A percentile compares a stretch with the other conserved stretches of the same genome.
These are phyloP conservation scores for Schizopygopsis pylzovi DNA, from an alignment of 2,797 vertebrate genomes.

Conservation along the genomic window DNA sequence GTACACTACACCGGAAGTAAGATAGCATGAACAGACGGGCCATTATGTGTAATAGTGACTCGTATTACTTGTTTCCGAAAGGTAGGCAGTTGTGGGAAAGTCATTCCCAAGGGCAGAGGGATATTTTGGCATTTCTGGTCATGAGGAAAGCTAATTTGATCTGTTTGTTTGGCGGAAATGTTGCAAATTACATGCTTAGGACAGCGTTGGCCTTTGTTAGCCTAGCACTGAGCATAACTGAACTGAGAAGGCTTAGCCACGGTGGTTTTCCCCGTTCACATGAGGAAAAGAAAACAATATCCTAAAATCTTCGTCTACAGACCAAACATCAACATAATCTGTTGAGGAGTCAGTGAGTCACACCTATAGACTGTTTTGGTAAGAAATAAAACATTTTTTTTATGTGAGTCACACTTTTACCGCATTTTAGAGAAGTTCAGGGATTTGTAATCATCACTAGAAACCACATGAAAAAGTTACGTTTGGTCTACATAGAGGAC, in stretches of 20 bases:
- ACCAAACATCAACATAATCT: slow-evolving; percentile 23
- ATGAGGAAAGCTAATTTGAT: neutral
- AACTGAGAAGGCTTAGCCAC: slow-evolving; percentile 21
- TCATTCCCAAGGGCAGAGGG: neutral
- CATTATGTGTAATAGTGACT: slow-evolving; percentile 29
- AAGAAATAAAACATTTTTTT: slow-evolving; percentile 8
- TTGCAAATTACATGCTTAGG: neutral
- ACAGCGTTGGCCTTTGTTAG: neutral
- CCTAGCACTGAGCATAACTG: neutral
- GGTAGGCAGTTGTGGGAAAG: slow-evolving; percentile 25
- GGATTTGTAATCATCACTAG: slow-evolving; percentile 59
- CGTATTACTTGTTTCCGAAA: slow-evolving; percentile 12
- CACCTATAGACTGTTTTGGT: slow-evolving; percentile 1
- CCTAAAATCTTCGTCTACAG: neutral
- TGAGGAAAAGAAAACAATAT: neutral
- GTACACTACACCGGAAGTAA: neutral
- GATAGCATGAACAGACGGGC: slow-evolving; percentile 21
- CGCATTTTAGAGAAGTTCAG: slow-evolving; percentile 34
- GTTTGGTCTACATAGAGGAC: neutral
- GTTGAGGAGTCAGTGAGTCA: slow-evolving; percentile 9
- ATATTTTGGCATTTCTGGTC: slow-evolving; percentile 7
- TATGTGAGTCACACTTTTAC: slow-evolving; percentile 59
- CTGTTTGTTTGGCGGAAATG: neutral
- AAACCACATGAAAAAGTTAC: slow-evolving; percentile 49
- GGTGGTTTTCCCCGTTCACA: slow-evolving; percentile 23